Conservation (phyloP, 2,888 invertebrate species). For the Metellina segmentata region DNA sequence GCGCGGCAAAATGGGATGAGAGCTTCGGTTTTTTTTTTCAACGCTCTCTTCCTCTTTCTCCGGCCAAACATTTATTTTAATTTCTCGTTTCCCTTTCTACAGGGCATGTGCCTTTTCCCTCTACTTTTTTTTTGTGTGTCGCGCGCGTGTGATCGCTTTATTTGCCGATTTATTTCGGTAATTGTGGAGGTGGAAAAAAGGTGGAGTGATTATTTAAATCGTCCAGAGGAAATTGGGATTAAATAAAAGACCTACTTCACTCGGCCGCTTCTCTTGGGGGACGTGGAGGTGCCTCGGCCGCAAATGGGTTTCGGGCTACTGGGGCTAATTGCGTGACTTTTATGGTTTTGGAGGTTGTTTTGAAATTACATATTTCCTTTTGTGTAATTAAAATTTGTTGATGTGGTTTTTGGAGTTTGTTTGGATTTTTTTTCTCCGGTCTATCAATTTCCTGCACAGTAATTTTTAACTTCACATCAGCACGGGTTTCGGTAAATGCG, state of each 20-base stretch:
- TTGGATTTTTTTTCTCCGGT: neutral
- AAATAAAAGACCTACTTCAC: constrained; percentile 3
- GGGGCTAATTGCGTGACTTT: no score
- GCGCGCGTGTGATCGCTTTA: constrained; percentile 52
- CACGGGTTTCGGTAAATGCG: no score
- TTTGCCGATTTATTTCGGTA: constrained; percentile 57
- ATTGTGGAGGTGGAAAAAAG: constrained; percentile 32
- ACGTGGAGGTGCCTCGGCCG: neutral
- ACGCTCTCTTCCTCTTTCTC: constrained; percentile 14
- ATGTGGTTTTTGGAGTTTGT: neutral
- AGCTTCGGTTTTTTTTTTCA: constrained; percentile 21
- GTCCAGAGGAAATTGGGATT: constrained; percentile 30
- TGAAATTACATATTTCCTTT: no score
- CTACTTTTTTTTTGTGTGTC: neutral
- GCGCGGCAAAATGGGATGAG: constrained; percentile 65
- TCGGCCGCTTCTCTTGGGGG: neutral
- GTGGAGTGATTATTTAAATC: constrained; percentile 40
- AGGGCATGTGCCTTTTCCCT: constrained; percentile 5
- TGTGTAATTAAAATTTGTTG: neutral
- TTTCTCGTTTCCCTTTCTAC: constrained; percentile 37
- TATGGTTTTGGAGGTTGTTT: no score
- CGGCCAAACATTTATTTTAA: constrained; percentile 60
- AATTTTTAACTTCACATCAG: neutral
- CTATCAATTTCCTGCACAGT: neutral
- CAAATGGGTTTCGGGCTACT: no score